Base-by-base conservation (phyloP, 1,140 invertebrate species). In the Eumaeus atala region DNA sequence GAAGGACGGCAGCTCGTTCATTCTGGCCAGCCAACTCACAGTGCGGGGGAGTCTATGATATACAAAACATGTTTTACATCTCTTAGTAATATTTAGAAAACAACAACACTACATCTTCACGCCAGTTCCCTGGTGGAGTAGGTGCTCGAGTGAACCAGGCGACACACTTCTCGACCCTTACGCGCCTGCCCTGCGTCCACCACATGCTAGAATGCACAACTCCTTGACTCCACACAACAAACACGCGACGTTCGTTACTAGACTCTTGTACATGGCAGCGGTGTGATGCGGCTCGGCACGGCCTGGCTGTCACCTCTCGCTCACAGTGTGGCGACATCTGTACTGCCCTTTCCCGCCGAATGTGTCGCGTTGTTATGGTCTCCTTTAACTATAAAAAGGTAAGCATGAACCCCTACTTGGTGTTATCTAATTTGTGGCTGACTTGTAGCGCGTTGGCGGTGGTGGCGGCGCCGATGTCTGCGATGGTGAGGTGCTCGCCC, bases 31-130 rank as follows among this genome's bases (percentile, higher is more conserved):
- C 72, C 72, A 77, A 9, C 58, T 57, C 2, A 34, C 51, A n/a
- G 57, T 66, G 5, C 53, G 63, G 1, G 75, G 71, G 53, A 66
- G 75, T 34, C 75, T 77, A 56, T 34, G 61, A 58, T 3, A 47
- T 16, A 51, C 9, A 48, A 44, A 28, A 35, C 2, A 33, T 38
- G 8, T 21, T 9, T n/a, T 18, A 38, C 8, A 10, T 9, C 18
- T 21, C 1, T 3, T 11, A 16, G 4, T n/a, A 36, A 17, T 36
- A 51, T n/a, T 6, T 11, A 11, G 3, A 9, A 17, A 10, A n/a
- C 18, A n/a, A n/a, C n/a, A n/a, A n/a, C n/a, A n/a, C n/a, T n/a
- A n/a, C n/a, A n/a, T n/a, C n/a, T n/a, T n/a, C n/a, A n/a, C n/a
- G n/a, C n/a, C n/a, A n/a, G n/a, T n/a, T n/a, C n/a, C n/a, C n/a